Percentiles rank a stretch among this genome's conserved stretches.
Evolutionary conservation across 2,888 invertebrate species (phyloP).

Genomic region (Rhyacophila evoluta): DNA sequence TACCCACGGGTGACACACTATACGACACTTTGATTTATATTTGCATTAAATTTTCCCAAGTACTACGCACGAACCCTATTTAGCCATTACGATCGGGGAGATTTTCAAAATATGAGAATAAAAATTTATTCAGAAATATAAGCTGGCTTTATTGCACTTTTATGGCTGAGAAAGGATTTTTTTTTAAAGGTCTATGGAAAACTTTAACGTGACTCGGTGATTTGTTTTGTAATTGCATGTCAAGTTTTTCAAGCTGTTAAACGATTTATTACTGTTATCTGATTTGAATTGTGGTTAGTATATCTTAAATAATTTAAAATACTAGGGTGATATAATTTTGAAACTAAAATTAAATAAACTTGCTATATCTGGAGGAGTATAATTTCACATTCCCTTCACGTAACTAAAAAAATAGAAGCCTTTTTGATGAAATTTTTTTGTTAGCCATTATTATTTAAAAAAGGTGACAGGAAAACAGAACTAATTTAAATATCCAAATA

Average conservation of each 20-base stretch:
- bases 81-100: constrained; percentile 23
- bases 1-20: constrained; percentile 47
- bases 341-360: neutral
- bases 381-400: no score
- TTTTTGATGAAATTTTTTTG: no score
- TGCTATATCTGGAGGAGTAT: no score
- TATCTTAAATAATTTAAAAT: constrained; percentile 1
- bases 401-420: no score
- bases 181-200: neutral
- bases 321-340: neutral
- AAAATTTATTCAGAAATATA: constrained; percentile 26
- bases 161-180: constrained; percentile 3
- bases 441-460: no score
- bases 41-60: constrained; percentile 40
- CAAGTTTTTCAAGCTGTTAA: constrained; percentile 19
- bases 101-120: constrained; percentile 26
- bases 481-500: no score
- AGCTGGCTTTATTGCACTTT: constrained; percentile 38
- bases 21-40: constrained; percentile 43
- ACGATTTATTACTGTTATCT: constrained; percentile 14
- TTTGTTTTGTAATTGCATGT: constrained; percentile 17
- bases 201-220: constrained; percentile 15
- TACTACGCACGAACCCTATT: constrained; percentile 5
- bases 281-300: neutral
- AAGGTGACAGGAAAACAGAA: no score